Evolutionary conservation across 2,797 vertebrate genomes (phyloP), one percentile per base, ranked within the genome.

Genomic region (Hydrocynus forskahlii): DNA sequence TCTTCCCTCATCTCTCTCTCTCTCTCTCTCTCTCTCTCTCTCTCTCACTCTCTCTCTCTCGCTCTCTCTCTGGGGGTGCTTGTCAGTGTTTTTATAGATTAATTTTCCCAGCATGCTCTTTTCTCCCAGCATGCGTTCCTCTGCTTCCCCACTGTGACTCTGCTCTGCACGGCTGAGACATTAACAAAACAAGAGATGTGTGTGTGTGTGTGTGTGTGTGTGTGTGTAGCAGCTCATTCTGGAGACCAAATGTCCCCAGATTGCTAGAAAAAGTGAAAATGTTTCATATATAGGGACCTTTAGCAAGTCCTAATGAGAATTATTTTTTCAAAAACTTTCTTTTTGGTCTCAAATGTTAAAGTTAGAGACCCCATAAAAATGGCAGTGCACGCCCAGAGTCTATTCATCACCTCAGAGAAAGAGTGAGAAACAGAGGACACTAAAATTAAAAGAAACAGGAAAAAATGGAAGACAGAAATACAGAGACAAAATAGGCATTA

Each of bases 11-110:
- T 81, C 68, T 81, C 54, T 52, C 55, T 75, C 63, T 40, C 57
- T 81, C 78, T 50, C 25, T 57, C n/a, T 76, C 38, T 54, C 69
- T 74, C 17, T 57, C 21, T 59, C 21, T 67, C 52, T 82, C 52
- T 7, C 25, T 48, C 45, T 35, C 16, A 8, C 52, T 67, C 72
- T 52, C 52, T 55, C 50, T 68, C 29, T 40, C 75, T 40, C 17
- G 0, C 17, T 43, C 64, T 63, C 76, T 75, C 81, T 57, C 50
- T 62, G 66, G 54, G 79, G 77, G 77, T 75, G 67, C 73, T 64
- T 87, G 84, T 86, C 78, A 81, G 76, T 80, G 76, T 72, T 82
- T 82, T 74, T 86, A 75, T 79, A 86, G 81, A 87, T 87, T 84
- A 83, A 85, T 79, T 84, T 84, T 86, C 82, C 68, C 84, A 84